These are phyloP conservation scores for Sialis fuliginosa DNA, from an alignment of 2,888 invertebrate species.

Conservation along the genomic window DNA sequence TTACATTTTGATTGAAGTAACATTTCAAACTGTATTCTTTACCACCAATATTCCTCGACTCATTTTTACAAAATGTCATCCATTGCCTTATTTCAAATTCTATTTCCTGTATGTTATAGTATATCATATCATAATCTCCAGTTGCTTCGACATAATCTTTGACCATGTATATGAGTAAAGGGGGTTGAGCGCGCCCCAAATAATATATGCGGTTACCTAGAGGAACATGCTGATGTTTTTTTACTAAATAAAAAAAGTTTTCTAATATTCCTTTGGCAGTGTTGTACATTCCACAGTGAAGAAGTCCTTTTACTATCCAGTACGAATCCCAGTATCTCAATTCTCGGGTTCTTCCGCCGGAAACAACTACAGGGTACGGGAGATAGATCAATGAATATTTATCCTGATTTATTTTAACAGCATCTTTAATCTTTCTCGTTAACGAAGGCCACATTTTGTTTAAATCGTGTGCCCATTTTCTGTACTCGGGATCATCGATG, in stretches of 20 bases:
- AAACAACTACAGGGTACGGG: constrained; percentile 45
- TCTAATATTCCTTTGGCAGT: constrained; percentile 59
- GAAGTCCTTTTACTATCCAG: constrained; percentile 68
- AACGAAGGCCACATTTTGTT: constrained; percentile 43
- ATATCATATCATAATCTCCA: constrained; percentile 42
- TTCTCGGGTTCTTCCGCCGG: constrained; percentile 53
- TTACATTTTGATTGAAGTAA: constrained; percentile 26
- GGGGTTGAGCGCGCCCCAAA: constrained; percentile 52
- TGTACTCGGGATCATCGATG: too few relatives aligned
- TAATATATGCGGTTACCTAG: constrained; percentile 75
- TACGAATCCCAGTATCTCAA: constrained; percentile 81
- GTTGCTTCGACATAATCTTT: constrained; percentile 43
- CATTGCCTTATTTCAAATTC: constrained; percentile 49
- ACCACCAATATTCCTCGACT: constrained; percentile 8
- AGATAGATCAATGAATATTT: constrained; percentile 22
- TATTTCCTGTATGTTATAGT: constrained; percentile 32
- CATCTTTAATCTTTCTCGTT: constrained; percentile 39
- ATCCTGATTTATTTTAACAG: constrained; percentile 30
- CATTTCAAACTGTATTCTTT: constrained; percentile 27
- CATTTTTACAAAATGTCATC: constrained; percentile 18
- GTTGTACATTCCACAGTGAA: constrained; percentile 55
- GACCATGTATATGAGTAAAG: constrained; percentile 52
- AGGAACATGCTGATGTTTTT: constrained; percentile 50
- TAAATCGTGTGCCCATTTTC: constrained; percentile 30
- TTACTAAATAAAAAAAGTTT: constrained; percentile 54